These are phyloP conservation scores for Bubo bubo DNA, from an alignment of 2,113 vertebrate genomes.

Conservation along the genomic window DNA sequence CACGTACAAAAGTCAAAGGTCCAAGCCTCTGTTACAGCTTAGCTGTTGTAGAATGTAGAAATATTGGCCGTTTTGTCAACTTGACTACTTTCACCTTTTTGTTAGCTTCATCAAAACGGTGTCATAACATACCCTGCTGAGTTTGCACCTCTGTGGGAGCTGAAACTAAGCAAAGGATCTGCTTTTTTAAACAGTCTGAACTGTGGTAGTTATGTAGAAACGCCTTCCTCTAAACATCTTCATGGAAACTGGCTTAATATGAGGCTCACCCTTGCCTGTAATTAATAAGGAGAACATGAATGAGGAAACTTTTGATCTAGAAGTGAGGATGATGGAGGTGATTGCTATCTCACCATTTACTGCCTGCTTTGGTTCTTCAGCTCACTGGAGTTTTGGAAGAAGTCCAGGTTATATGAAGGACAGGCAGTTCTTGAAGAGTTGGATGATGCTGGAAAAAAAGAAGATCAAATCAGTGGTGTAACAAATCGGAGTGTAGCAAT, in stretches of 20 bases:
- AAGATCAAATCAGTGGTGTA: background rate
- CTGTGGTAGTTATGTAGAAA: background rate
- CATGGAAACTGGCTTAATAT: background rate
- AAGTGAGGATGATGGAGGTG: background rate
- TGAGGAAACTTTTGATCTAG: background rate
- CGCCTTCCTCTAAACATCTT: background rate
- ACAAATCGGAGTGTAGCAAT: background rate
- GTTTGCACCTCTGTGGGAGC: background rate
- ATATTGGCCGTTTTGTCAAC: rapidly evolving
- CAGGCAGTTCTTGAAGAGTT: background rate
- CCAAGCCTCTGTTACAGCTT: background rate
- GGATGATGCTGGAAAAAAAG: background rate
- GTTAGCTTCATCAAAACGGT: background rate
- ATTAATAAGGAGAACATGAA: background rate
- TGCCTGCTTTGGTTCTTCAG: background rate
- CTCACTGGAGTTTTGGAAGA: background rate
- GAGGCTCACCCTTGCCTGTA: background rate
- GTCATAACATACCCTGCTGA: background rate
- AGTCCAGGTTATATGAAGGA: background rate
- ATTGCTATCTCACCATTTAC: background rate
- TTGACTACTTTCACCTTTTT: background rate
- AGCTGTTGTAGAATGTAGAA: background rate
- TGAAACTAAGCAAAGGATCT: background rate
- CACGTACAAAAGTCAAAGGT: background rate
- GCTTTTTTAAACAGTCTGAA: background rate